phyloP scores from a whole-genome alignment of 2,797 vertebrate species.

The Melanotaenia boesemani region DNA sequence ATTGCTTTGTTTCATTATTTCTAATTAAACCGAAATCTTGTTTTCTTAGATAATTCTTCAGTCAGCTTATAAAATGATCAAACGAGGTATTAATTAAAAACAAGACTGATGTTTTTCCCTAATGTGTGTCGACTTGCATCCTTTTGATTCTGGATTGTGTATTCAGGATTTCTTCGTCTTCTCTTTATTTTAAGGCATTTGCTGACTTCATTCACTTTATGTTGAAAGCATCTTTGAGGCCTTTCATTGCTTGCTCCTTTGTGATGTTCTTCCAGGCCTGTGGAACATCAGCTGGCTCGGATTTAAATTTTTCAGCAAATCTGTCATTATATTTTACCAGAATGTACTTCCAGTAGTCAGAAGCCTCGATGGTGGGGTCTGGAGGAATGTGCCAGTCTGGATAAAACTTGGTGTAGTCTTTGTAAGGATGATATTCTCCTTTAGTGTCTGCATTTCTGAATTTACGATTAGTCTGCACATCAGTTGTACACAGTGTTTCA shows the following conservation, averaged over 20 bases:
- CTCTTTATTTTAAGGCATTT: background rate
- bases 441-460: background rate
- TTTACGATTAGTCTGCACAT: fast-evolving
- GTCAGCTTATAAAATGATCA: too few species aligned
- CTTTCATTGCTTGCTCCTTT: constrained; percentile 46
- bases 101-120: too few species aligned
- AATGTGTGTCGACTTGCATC: too few species aligned
- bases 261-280: constrained; percentile 64
- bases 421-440: background rate
- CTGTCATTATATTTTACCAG: constrained; percentile 56
- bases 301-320: constrained; percentile 39
- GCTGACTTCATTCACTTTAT: constrained; percentile 2
- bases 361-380: constrained; percentile 49
- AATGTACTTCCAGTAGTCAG: constrained; percentile 78
- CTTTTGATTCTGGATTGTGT: too few species aligned
- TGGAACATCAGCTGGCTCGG: constrained; percentile 68
- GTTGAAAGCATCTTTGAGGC: constrained; percentile 57
- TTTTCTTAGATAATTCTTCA: too few species aligned
- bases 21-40: too few species aligned
- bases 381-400: constrained; percentile 73
- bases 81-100: too few species aligned
- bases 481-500: constrained; percentile 56
- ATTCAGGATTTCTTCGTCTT: background rate
- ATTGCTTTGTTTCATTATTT: too few species aligned
- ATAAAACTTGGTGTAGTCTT: constrained; percentile 34